Evolutionary conservation across 2,113 vertebrate species (phyloP).

Genomic region (Engystomops pustulosus): DNA sequence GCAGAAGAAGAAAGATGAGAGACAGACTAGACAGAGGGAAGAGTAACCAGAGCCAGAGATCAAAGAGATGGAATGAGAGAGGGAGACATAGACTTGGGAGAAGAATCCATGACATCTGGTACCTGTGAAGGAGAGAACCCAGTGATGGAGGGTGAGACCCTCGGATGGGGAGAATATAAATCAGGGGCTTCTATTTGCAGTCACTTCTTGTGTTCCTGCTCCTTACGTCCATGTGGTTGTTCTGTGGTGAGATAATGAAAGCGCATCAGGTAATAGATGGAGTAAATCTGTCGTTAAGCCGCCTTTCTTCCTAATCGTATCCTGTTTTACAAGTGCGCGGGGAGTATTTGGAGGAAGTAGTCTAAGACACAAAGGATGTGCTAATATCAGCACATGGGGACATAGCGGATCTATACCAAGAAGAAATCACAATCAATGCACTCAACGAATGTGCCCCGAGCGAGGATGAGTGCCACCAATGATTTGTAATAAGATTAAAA

Average conservation of each 20-base stretch:
- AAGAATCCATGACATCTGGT: no score
- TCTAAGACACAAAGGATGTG: conserved; percentile 48
- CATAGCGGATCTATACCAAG: neutral
- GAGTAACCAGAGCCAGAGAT: no score
- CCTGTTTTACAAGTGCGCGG: conserved; percentile 41
- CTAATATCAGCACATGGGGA: conserved; percentile 21
- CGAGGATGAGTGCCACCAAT: no score
- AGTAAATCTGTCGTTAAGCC: conserved; percentile 41
- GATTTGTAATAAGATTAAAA: no score
- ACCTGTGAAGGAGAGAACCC: no score
- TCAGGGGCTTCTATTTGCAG: neutral
- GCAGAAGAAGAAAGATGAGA: no score
- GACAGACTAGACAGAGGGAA: no score
- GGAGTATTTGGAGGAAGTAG: conserved; percentile 50
- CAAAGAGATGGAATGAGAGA: no score
- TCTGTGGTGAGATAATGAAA: conserved; percentile 33
- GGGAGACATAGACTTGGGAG: no score
- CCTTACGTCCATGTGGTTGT: neutral
- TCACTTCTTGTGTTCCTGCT: neutral
- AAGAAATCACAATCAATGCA: neutral
- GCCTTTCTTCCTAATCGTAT: conserved; percentile 24
- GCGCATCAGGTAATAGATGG: neutral
- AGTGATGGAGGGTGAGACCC: no score
- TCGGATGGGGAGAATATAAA: neutral
- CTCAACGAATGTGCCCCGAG: neutral